These are phyloP conservation scores for Eremophila alpestris DNA, from an alignment of 2,797 vertebrate species.

Conservation along the genomic window DNA sequence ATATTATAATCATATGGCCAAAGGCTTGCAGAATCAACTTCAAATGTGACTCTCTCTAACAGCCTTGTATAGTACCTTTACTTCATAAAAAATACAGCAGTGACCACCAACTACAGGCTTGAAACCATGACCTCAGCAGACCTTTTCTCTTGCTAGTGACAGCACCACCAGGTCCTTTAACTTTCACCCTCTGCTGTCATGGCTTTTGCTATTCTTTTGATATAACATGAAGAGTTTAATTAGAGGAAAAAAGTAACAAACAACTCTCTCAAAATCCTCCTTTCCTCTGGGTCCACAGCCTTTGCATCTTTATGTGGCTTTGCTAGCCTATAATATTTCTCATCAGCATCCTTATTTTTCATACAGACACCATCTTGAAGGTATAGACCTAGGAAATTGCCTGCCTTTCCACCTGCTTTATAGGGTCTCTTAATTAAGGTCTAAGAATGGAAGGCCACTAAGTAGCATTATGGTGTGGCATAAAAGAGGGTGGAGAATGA, in stretches of 20 bases:
- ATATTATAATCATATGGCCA: not conserved
- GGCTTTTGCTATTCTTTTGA: not conserved
- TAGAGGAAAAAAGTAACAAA: not conserved
- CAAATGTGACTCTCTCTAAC: not conserved
- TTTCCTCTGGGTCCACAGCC: not conserved
- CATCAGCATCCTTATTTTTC: not conserved
- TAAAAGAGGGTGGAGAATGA: not conserved
- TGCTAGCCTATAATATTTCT: not conserved
- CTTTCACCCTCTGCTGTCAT: not conserved
- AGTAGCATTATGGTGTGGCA: not conserved
- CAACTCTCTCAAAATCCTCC: not conserved
- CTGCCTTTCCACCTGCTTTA: not conserved
- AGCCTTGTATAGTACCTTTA: not conserved
- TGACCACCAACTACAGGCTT: not conserved
- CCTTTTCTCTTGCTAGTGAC: not conserved
- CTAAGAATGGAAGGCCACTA: not conserved
- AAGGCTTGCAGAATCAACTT: not conserved
- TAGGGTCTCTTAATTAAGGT: not conserved
- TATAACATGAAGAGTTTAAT: not conserved
- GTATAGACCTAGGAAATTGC: not conserved
- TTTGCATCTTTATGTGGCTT: not conserved
- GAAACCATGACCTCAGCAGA: not conserved
- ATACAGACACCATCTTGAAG: not conserved
- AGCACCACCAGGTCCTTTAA: not conserved
- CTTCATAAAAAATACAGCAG: not conserved